Evolutionary conservation across 2,113 vertebrate genomes (phyloP).

Genomic region (Archocentrus centrarchus): DNA sequence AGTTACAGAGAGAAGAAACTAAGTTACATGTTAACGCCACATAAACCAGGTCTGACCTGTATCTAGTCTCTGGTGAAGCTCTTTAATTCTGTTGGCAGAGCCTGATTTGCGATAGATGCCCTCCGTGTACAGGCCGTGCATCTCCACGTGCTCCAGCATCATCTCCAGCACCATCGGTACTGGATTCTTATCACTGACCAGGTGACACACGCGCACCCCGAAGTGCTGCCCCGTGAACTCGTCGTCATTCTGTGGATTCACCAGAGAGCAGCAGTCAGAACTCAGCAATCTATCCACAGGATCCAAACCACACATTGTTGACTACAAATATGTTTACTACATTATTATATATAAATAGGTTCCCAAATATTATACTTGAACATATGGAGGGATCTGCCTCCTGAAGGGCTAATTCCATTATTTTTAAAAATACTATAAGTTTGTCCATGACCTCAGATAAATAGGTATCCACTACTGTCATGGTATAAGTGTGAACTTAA

Average conservation of each 20-base stretch:
- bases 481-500: no score
- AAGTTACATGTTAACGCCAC: fast-evolving
- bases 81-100: conserved; percentile 93
- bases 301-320: background rate
- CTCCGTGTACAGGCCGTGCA: conserved; percentile 95
- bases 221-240: conserved; percentile 86
- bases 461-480: fast-evolving
- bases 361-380: background rate
- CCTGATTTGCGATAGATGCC: conserved; percentile 98
- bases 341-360: background rate
- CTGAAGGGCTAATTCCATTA: fast-evolving
- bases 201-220: conserved; percentile 84
- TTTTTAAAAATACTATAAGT: background rate
- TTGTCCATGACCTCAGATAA: background rate
- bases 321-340: background rate
- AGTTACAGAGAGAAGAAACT: background rate
- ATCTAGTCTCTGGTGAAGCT: conserved; percentile 90
- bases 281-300: background rate
- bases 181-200: conserved; percentile 87
- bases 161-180: conserved; percentile 94
- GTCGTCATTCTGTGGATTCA: conserved; percentile 78
- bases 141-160: conserved; percentile 95
- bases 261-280: background rate
- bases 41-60: conserved; percentile 77
- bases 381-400: background rate